Conservation (phyloP, 2,888 invertebrate species). For the Malthinus seriepunctatus region DNA sequence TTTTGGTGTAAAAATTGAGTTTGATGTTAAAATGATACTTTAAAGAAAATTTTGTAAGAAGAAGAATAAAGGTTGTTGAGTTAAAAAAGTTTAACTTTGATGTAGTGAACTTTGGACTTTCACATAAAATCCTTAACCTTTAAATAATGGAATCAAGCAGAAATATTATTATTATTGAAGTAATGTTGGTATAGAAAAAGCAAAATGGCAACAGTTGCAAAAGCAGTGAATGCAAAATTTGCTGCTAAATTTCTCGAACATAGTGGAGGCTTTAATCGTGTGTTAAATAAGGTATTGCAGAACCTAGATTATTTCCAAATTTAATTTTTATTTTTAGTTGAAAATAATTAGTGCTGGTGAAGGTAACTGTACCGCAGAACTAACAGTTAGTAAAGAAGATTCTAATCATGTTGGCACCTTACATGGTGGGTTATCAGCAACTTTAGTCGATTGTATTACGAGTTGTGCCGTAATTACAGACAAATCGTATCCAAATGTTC, state of each 20-base stretch:
- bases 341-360: not conserved
- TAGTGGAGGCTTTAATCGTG: not conserved
- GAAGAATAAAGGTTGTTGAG: too few species aligned
- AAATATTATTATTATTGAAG: too few species aligned
- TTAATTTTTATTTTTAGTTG: not conserved
- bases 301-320: not conserved
- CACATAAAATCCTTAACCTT: not conserved
- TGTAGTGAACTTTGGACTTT: not conserved
- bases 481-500: not conserved
- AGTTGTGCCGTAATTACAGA: not conserved
- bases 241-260: slow-evolving; percentile 2
- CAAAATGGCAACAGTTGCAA: not conserved
- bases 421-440: slow-evolving; percentile 86
- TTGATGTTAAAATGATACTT: too few species aligned
- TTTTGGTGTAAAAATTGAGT: too few species aligned
- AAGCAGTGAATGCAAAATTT: not conserved
- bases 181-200: too few species aligned
- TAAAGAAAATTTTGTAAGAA: too few species aligned
- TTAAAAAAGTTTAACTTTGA: too few species aligned
- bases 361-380: slow-evolving; percentile 60
- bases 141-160: too few species aligned
- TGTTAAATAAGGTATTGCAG: not conserved
- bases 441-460: slow-evolving; percentile 67
- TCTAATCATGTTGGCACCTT: slow-evolving; percentile 74
- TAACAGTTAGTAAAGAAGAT: slow-evolving; percentile 74